Evolutionary conservation across 2,888 invertebrate species (phyloP).

Genomic region (Agrotis exclamationis): DNA sequence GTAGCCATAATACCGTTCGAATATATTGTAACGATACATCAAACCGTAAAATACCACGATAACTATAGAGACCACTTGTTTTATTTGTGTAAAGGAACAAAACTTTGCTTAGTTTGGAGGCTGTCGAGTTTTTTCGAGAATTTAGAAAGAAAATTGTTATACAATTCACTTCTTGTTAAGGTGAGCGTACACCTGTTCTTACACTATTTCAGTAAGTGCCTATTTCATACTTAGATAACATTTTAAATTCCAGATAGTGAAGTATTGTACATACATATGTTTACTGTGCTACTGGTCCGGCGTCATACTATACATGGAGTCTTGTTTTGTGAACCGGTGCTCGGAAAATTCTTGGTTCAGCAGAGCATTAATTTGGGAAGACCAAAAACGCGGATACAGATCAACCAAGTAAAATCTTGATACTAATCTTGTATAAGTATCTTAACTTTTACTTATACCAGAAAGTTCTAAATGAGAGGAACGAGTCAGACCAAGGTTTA

Average conservation of each 20-base stretch:
- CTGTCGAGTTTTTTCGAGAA: conserved; percentile 86
- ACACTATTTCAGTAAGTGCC: background rate
- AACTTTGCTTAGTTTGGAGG: conserved; percentile 89
- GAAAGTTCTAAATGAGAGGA: conserved; percentile 1
- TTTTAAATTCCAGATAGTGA: conserved; percentile 76
- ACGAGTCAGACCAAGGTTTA: conserved; percentile 36
- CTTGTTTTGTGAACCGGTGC: conserved; percentile 88
- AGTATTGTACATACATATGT: conserved; percentile 86
- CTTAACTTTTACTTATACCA: background rate
- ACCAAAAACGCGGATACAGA: conserved; percentile 54
- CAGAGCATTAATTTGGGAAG: conserved; percentile 78
- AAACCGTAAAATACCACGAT: conserved; percentile 78
- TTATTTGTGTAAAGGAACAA: conserved; percentile 88
- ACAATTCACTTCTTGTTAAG: conserved; percentile 84
- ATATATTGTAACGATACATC: conserved; percentile 84
- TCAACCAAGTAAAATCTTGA: conserved; percentile 70
- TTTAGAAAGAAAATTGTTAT: conserved; percentile 81
- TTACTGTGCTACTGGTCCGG: conserved; percentile 89
- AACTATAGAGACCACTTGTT: conserved; percentile 85
- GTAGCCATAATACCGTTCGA: conserved; percentile 88
- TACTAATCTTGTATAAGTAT: conserved; percentile 3
- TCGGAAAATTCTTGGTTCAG: conserved; percentile 88
- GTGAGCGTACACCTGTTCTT: conserved; percentile 62
- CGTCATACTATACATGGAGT: conserved; percentile 88
- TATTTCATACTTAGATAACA: background rate